Percentiles rank a stretch among this genome's conserved stretches.
These are phyloP conservation scores for Anas platyrhynchos DNA, from an alignment of 2,113 vertebrate species.

Conservation along the genomic window DNA sequence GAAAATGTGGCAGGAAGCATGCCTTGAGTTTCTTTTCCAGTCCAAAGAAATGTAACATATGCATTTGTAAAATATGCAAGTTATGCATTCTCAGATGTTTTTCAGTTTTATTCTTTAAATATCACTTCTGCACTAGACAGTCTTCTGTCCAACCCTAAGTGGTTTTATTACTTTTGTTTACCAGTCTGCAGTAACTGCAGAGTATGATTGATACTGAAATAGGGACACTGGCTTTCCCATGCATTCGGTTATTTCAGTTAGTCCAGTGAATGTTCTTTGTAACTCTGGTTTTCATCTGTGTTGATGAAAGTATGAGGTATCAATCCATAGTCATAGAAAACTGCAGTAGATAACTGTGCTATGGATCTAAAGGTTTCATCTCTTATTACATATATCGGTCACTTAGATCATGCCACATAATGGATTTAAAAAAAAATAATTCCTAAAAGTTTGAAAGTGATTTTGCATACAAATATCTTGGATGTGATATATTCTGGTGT, in stretches of 20 bases:
- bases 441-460: neutral
- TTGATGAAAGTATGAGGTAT: neutral
- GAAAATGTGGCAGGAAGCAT: neutral
- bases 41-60: neutral
- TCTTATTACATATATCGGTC: neutral
- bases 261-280: neutral
- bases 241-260: neutral
- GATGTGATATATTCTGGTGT: neutral
- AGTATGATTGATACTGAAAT: neutral
- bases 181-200: neutral
- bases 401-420: neutral
- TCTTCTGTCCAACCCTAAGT: neutral
- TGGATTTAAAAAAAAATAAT: neutral
- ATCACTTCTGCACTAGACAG: neutral
- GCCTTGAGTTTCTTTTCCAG: neutral
- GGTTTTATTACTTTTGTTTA: neutral
- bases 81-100: neutral
- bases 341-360: neutral
- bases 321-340: neutral
- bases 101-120: neutral
- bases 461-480: neutral
- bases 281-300: neutral
- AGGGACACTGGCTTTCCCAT: neutral
- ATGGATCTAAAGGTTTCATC: neutral
- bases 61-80: neutral